These are phyloP conservation scores for Nothocercus julius DNA, from an alignment of 2,113 vertebrate genomes.

Conservation along the genomic window DNA sequence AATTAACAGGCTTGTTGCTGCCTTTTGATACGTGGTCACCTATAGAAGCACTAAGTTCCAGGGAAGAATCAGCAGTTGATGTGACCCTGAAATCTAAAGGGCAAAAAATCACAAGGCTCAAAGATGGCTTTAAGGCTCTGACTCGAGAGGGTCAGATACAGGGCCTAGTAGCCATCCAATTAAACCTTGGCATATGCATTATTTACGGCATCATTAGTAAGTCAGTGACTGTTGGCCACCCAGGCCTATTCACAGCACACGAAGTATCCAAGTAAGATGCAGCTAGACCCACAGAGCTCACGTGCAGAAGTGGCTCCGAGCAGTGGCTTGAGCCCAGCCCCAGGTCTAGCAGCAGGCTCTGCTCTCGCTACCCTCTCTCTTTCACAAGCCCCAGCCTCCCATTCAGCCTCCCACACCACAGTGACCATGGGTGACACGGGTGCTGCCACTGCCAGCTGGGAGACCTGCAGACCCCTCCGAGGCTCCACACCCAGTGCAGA, in stretches of 20 bases:
- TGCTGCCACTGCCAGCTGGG: slow-evolving; percentile 77
- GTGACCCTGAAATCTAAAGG: not conserved
- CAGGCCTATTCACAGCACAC: not conserved
- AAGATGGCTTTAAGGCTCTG: not conserved
- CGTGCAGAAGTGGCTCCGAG: not conserved
- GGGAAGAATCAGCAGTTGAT: not conserved
- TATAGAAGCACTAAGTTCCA: not conserved
- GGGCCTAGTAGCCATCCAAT: not conserved
- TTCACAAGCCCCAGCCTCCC: not conserved
- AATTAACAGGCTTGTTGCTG: not conserved
- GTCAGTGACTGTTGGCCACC: not conserved
- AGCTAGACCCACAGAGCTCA: not conserved
- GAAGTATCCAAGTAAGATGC: not conserved
- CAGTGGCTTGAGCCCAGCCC: not conserved
- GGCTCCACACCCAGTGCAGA: slow-evolving; percentile 63
- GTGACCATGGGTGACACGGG: not conserved
- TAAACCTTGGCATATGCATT: not conserved
- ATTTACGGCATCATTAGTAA: not conserved
- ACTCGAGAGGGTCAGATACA: not conserved
- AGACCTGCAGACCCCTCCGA: slow-evolving; percentile 77
- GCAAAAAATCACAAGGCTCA: not conserved
- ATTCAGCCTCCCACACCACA: not conserved
- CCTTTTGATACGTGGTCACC: not conserved
- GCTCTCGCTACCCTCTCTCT: not conserved
- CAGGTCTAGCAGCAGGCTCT: not conserved